A percentile compares a stretch with the other conserved stretches of the same genome.
Conservation (phyloP, 2,113 vertebrate genomes). For the Brachyistius frenatus region DNA sequence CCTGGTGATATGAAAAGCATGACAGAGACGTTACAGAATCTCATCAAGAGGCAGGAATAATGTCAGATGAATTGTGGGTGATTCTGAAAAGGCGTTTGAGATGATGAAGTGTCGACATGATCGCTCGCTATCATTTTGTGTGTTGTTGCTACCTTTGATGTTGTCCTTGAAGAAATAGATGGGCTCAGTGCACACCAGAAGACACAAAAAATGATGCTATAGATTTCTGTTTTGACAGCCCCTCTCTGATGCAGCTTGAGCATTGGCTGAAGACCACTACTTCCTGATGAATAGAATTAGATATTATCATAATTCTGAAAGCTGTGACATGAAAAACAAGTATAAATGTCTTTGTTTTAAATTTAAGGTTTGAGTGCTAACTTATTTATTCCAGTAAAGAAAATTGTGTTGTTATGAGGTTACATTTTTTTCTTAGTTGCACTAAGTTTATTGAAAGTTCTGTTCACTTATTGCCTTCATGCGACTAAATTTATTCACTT, state of each 20-base stretch:
- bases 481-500: neutral
- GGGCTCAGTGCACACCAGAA: neutral
- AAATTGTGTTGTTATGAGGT: too few relatives aligned
- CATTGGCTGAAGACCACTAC: neutral
- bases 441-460: neutral
- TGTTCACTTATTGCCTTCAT: neutral
- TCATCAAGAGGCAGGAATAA: slow-evolving; percentile 39
- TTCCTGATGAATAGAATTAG: slow-evolving; percentile 28
- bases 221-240: slow-evolving; percentile 42
- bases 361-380: neutral
- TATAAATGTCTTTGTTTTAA: too few relatives aligned
- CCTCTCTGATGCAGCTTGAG: slow-evolving; percentile 1
- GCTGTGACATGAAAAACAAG: too few relatives aligned
- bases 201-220: slow-evolving; percentile 26
- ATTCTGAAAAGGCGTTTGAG: slow-evolving; percentile 51
- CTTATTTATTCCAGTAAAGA: neutral
- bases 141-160: slow-evolving; percentile 27
- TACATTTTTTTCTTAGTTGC: neutral
- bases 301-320: neutral
- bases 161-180: slow-evolving; percentile 62
- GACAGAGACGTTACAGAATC: slow-evolving; percentile 35
- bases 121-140: slow-evolving; percentile 18
- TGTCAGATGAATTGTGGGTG: slow-evolving; percentile 41
- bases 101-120: slow-evolving; percentile 54
- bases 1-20: slow-evolving; percentile 45